Conservation (phyloP, 37 sponge, comb jelly and placozoan genomes). For the Cliona cf. orientalis region DNA sequence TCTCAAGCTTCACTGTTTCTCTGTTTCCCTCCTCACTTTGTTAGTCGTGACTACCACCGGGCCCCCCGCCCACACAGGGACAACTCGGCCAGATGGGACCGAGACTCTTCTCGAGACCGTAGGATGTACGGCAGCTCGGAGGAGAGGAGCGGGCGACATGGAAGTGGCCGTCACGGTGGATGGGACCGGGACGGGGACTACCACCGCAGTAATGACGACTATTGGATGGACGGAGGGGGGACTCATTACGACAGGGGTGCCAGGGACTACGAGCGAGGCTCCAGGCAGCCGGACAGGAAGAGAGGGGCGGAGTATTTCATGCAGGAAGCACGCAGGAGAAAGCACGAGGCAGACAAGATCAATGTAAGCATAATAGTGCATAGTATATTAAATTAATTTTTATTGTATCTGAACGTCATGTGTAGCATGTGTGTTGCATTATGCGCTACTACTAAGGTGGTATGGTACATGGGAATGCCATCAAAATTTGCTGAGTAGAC, state of each 20-base stretch:
- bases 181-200: constrained; percentile 29
- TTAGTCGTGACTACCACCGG: too few species aligned
- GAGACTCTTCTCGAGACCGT: background rate
- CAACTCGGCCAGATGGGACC: too few species aligned
- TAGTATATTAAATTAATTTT: background rate
- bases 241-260: constrained; percentile 4
- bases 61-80: too few species aligned
- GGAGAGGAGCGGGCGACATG: background rate
- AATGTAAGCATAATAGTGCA: background rate
- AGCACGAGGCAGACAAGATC: constrained; percentile 54
- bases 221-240: constrained; percentile 26
- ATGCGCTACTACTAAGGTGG: too few species aligned
- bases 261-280: background rate
- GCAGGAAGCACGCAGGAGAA: constrained; percentile 51
- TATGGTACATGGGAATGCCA: too few species aligned
- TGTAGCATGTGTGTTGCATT: background rate
- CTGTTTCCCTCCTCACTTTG: too few species aligned
- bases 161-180: background rate
- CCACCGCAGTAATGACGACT: constrained; percentile 3
- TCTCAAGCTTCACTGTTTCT: too few species aligned
- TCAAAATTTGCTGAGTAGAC: too few species aligned
- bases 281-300: background rate
- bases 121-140: background rate
- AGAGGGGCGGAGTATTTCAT: constrained; percentile 9
- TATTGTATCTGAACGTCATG: constrained; percentile 3